A percentile compares a stretch with the other conserved stretches of the same genome.
Conservation (phyloP, 2,113 vertebrate species). For the Leuciscus idus region DNA sequence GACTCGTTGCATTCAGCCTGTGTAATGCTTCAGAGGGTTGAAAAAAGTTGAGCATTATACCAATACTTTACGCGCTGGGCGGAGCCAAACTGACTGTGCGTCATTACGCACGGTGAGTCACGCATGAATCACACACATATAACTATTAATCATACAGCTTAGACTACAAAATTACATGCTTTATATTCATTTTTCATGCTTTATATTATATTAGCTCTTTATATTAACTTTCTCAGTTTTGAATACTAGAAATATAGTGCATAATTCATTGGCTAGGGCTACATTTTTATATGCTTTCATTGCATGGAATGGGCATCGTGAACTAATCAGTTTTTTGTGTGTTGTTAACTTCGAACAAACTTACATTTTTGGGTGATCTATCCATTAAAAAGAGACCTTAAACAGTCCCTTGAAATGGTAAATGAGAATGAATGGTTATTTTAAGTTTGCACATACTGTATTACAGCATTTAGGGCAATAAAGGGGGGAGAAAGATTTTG, state of each 20-base stretch:
- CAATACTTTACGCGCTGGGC: neutral
- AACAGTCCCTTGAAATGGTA: neutral
- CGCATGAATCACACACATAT: no score
- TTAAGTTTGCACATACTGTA: neutral
- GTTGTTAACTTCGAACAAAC: no score
- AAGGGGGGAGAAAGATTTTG: neutral
- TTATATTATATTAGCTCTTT: no score
- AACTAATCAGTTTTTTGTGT: neutral
- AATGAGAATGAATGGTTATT: neutral
- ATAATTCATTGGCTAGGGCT: neutral
- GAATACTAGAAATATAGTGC: no score
- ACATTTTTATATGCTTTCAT: neutral
- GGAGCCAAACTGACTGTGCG: neutral
- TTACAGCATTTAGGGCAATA: neutral
- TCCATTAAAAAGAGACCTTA: neutral
- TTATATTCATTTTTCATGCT: neutral
- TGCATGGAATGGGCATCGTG: neutral
- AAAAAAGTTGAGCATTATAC: neutral
- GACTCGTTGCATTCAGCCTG: neutral
- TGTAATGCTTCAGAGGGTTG: accelerated
- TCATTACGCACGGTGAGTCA: neutral
- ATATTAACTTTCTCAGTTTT: no score
- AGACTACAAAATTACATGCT: neutral
- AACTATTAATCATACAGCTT: neutral
- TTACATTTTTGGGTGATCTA: neutral